Conservation (phyloP, 2,113 vertebrate genomes). For the Ranitomeya variabilis region DNA sequence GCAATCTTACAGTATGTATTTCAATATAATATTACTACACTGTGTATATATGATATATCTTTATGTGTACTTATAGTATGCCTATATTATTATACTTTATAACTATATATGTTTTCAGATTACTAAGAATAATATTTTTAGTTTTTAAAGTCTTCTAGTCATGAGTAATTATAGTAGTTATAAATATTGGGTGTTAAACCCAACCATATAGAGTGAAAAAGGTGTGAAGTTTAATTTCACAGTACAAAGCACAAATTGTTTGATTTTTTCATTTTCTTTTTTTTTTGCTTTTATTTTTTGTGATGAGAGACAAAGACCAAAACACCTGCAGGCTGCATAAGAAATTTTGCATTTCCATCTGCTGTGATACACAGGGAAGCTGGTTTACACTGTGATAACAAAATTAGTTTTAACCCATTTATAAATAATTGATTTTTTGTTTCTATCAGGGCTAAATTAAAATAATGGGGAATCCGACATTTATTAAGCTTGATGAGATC, state of each 20-base stretch:
- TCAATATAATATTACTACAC: too few species aligned
- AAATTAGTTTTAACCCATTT: constrained; percentile 34
- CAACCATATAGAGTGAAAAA: constrained; percentile 29
- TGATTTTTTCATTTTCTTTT: not conserved
- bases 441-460: constrained; percentile 18
- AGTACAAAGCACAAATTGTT: constrained; percentile 50
- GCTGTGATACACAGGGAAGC: constrained; percentile 40
- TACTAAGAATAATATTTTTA: not conserved
- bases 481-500: constrained; percentile 9
- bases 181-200: constrained; percentile 48
- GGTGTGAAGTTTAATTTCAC: constrained; percentile 46
- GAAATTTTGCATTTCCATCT: constrained; percentile 50
- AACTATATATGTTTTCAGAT: constrained; percentile 1
- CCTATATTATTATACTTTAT: not conserved
- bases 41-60: not conserved
- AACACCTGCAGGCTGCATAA: constrained; percentile 54
- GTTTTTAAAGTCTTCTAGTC: not conserved
- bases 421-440: constrained; percentile 17
- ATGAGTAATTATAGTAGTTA: constrained; percentile 14
- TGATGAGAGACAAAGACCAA: constrained; percentile 33
- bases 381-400: constrained; percentile 39
- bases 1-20: too few species aligned
- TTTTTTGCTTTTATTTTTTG: constrained; percentile 33
- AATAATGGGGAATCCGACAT: constrained; percentile 17
- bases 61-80: not conserved